Evolutionary conservation across 1,140 invertebrate species (phyloP).

Genomic region (Plodia interpunctella): DNA sequence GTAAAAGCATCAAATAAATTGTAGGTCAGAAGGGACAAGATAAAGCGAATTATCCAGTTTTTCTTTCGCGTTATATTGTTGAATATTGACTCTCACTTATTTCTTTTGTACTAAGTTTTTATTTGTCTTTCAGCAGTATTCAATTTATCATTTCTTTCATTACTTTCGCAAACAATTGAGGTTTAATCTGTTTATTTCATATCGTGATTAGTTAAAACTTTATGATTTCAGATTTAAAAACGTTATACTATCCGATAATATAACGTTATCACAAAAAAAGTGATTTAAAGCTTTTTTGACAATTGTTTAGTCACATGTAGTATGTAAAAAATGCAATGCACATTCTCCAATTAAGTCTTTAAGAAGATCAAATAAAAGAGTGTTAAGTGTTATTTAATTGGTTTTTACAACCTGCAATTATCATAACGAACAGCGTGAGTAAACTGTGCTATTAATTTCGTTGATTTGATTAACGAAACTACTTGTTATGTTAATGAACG

Average conservation of each 20-base stretch:
- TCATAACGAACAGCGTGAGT: slow-evolving; percentile 17
- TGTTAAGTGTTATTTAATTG: neutral
- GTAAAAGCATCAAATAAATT: slow-evolving; percentile 73
- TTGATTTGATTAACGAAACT: slow-evolving; percentile 77
- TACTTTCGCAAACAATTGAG: neutral
- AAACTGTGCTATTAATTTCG: slow-evolving; percentile 75
- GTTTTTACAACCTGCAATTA: neutral
- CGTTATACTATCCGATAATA: too few species aligned
- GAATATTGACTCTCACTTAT: slow-evolving; percentile 47
- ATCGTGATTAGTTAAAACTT: too few species aligned
- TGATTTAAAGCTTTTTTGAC: too few species aligned
- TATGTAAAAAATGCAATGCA: too few species aligned
- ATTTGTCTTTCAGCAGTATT: neutral
- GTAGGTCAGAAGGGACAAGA: slow-evolving; percentile 73
- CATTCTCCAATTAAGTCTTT: too few species aligned
- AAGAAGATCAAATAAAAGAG: neutral
- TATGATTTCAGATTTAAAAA: too few species aligned
- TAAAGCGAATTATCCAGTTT: slow-evolving; percentile 58
- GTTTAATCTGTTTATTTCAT: too few species aligned
- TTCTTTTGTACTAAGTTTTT: slow-evolving; percentile 4
- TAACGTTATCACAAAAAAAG: too few species aligned
- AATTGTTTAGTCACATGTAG: too few species aligned
- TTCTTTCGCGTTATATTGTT: slow-evolving; percentile 57
- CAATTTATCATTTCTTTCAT: neutral
- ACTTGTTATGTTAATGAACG: slow-evolving; percentile 75